Evolutionary conservation across 2,113 vertebrate species (phyloP).

Genomic region (Callithrix jacchus): DNA sequence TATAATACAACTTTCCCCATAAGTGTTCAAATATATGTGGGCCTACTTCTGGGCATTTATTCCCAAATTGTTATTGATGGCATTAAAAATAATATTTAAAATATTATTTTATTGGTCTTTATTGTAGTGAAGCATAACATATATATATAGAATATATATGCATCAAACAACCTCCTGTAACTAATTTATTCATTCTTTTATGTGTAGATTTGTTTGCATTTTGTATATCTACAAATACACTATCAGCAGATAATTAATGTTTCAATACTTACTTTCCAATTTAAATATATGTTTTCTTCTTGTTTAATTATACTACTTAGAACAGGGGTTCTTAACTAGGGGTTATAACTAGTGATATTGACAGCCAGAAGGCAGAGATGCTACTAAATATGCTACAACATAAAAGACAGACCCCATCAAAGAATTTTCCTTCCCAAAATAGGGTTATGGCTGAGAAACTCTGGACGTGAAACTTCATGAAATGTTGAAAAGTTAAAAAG

Average conservation of each 20-base stretch:
- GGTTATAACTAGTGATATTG: too few species aligned
- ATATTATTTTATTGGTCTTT: background rate
- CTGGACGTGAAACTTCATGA: background rate
- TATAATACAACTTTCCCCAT: too few species aligned
- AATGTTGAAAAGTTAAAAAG: background rate
- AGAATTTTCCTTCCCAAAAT: background rate
- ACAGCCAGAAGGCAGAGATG: background rate
- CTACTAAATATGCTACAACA: background rate
- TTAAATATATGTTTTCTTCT: background rate
- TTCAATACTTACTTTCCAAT: background rate
- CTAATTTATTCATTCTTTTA: background rate
- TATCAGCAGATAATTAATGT: background rate
- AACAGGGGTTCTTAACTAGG: background rate
- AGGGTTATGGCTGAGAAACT: background rate
- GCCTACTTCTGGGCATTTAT: background rate
- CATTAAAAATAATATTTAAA: background rate
- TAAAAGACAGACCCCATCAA: background rate
- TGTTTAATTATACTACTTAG: background rate
- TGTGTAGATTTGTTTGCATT: background rate
- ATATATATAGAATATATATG: background rate
- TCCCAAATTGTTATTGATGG: background rate
- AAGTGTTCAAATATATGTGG: background rate
- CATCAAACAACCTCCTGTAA: background rate
- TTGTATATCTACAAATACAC: background rate
- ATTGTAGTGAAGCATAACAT: background rate